Conservation (phyloP, 2,888 invertebrate genomes). For the Poecilus cupreus region DNA sequence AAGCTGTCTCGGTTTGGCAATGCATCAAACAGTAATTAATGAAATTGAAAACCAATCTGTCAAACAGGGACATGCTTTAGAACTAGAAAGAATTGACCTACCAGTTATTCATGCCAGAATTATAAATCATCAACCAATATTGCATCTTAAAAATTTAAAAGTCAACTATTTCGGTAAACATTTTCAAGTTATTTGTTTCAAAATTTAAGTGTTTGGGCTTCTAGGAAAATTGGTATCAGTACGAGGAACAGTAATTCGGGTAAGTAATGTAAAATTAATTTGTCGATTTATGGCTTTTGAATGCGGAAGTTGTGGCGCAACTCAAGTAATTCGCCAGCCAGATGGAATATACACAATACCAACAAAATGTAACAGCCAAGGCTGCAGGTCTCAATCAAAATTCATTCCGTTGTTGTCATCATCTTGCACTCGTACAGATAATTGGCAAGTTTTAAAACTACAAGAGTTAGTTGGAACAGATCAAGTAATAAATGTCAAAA, state of each 20-base stretch:
- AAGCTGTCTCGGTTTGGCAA: slow-evolving; percentile 83
- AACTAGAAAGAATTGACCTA: slow-evolving; percentile 69
- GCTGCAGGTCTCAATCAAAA: slow-evolving; percentile 77
- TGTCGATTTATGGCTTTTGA: slow-evolving; percentile 87
- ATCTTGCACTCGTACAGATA: slow-evolving; percentile 82
- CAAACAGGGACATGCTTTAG: slow-evolving; percentile 37
- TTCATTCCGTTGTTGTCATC: slow-evolving; percentile 81
- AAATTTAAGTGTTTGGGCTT: slow-evolving; percentile 57
- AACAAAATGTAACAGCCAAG: slow-evolving; percentile 75
- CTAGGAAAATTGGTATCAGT: slow-evolving; percentile 85
- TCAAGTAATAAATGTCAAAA: slow-evolving; percentile 72
- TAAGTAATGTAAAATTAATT: slow-evolving; percentile 83
- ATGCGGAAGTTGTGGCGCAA: slow-evolving; percentile 80
- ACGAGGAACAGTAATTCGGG: slow-evolving; percentile 89
- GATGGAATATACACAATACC: slow-evolving; percentile 78
- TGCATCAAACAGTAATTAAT: slow-evolving; percentile 81
- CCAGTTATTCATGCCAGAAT: slow-evolving; percentile 77
- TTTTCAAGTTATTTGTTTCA: background rate
- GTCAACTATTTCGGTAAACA: slow-evolving; percentile 81
- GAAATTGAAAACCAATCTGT: slow-evolving; percentile 71
- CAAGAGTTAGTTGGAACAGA: slow-evolving; percentile 85
- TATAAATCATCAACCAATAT: slow-evolving; percentile 79
- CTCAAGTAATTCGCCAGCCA: slow-evolving; percentile 81
- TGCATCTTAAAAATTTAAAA: slow-evolving; percentile 82
- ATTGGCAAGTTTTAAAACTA: slow-evolving; percentile 87